Conservation (phyloP, 2,888 invertebrate species). For the Gymnosoma rotundatum region DNA sequence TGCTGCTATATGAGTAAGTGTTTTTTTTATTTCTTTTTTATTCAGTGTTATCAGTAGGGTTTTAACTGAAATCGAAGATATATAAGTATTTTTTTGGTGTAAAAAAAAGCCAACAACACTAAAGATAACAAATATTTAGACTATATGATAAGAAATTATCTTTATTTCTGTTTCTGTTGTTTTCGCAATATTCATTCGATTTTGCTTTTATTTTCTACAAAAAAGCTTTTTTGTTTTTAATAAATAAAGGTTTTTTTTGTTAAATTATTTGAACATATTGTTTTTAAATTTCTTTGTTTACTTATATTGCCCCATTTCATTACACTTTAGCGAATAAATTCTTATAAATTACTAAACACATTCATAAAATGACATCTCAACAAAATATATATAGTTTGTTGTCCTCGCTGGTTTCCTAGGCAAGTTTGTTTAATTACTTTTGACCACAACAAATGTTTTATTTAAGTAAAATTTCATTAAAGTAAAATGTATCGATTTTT, state of each 20-base stretch:
- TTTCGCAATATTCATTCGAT: slow-evolving; percentile 61
- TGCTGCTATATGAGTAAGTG: slow-evolving; percentile 45
- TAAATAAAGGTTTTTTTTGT: slow-evolving; percentile 5
- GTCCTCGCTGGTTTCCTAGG: slow-evolving; percentile 28
- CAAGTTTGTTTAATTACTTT: background rate
- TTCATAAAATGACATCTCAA: background rate
- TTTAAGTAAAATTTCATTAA: slow-evolving; percentile 6
- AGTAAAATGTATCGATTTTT: slow-evolving; percentile 46
- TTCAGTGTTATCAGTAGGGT: slow-evolving; percentile 54
- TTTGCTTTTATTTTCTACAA: slow-evolving; percentile 23
- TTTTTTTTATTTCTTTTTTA: slow-evolving; percentile 31
- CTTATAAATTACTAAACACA: slow-evolving; percentile 19
- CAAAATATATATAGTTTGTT: background rate
- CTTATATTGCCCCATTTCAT: background rate
- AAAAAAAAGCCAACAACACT: slow-evolving; percentile 6
- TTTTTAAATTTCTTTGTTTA: slow-evolving; percentile 19
- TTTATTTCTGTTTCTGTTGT: slow-evolving; percentile 20
- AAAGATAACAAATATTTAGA: slow-evolving; percentile 60
- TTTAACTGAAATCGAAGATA: slow-evolving; percentile 45
- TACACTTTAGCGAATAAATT: background rate
- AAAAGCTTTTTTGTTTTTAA: slow-evolving; percentile 54
- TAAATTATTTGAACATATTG: slow-evolving; percentile 26
- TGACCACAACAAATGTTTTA: slow-evolving; percentile 52
- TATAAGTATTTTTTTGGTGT: background rate
- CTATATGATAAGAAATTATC: slow-evolving; percentile 60